Evolutionary conservation across 2,888 invertebrate genomes (phyloP), one percentile per base, ranked within the genome.

Genomic region (Drosophila demipolita): DNA sequence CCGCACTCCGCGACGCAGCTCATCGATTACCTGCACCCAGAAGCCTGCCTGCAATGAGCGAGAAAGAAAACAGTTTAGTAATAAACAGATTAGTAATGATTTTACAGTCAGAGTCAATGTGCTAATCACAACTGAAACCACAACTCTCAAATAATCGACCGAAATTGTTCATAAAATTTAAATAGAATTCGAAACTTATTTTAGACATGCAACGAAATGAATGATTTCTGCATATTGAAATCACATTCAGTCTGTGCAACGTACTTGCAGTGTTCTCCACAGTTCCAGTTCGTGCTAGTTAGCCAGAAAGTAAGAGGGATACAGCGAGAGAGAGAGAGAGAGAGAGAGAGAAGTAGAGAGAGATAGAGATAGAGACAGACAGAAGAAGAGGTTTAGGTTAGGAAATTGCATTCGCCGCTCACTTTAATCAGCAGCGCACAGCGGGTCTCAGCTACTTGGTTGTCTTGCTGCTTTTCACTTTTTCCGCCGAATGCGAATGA

Each of bases 21-120:
- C 97, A 79, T 96, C 96, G 92, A 99, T 98, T 52, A 99, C 98
- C 95, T 98, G 98, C 92, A 98, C 96, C 98, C 98, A 98, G 93
- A 99, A 96, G 91, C 98, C 95, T 80, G 98, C 98, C 98, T 97
- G 86, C 59, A 32, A 42, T 12, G 23, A 58, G 2, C 12, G 12
- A 66, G 0, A 32, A 12, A n/a, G 4, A 32, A 23, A 33, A 15
- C 20, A 6, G 8, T 45, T 42, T 11, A 35, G 17, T 29, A 6
- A 29, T 1, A 29, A 1, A 29, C 29, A 12, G 45, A 36, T 20
- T 12, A 23, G 29, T 1, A 23, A 36, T 20, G 2, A 17, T 9
- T 52, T 32, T 50, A 17, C 6, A 20, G 48, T 36, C 3, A 23
- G 23, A 23, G 45, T 23, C 23, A 23, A 23, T 15, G 23, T 15